These are phyloP conservation scores for Helicolenus hilgendorfi DNA, from an alignment of 2,797 vertebrate species.

Conservation along the genomic window DNA sequence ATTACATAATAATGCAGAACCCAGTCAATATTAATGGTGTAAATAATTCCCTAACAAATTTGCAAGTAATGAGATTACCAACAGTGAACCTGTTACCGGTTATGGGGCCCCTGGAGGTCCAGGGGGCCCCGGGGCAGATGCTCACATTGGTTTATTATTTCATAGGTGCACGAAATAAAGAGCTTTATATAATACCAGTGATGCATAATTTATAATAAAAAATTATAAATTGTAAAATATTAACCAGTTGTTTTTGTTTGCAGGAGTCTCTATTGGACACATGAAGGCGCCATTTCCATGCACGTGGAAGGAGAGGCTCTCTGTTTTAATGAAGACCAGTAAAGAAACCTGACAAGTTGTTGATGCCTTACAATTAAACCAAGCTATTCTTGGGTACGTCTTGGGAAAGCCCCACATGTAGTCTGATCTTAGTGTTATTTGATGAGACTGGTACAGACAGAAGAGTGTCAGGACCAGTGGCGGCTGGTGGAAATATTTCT, in stretches of 20 bases:
- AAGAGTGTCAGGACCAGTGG: too few relatives aligned
- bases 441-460: not conserved
- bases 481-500: too few relatives aligned
- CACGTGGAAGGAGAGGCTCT: not conserved
- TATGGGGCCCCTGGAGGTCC: not conserved
- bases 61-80: not conserved
- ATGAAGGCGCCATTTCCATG: conserved; percentile 82
- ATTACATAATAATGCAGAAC: not conserved
- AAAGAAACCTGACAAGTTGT: not conserved
- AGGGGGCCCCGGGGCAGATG: not conserved
- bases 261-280: conserved; percentile 59
- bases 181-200: not conserved
- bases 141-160: not conserved
- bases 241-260: conserved; percentile 7
- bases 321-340: not conserved
- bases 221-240: not conserved
- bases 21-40: not conserved
- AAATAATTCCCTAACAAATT: not conserved
- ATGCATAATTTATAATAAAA: not conserved
- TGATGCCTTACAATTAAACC: not conserved
- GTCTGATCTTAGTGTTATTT: not conserved
- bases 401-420: not conserved
- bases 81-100: not conserved
- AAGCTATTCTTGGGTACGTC: not conserved
- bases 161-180: not conserved